phyloP scores from a whole-genome alignment of 2,797 vertebrate species.

The Crenuchus spilurus region DNA sequence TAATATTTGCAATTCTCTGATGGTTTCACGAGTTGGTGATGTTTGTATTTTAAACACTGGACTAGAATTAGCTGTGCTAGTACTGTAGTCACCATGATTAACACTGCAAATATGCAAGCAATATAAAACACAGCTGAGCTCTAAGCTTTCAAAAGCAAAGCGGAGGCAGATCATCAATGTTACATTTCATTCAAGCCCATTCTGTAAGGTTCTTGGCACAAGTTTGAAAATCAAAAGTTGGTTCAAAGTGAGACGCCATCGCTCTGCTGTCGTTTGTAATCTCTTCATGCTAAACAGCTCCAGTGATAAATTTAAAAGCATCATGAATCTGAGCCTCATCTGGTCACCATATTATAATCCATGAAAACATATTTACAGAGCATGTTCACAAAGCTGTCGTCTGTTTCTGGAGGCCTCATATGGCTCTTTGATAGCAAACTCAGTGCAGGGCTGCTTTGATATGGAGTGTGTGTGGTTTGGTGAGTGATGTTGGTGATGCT shows the following conservation, averaged over 20 bases:
- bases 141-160: too few species aligned
- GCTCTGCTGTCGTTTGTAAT: slow-evolving; percentile 11
- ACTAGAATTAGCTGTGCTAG: too few species aligned
- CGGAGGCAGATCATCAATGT: too few species aligned
- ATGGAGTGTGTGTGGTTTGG: slow-evolving; percentile 9
- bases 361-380: neutral
- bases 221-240: neutral
- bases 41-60: too few species aligned
- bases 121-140: too few species aligned
- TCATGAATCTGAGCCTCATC: slow-evolving; percentile 26
- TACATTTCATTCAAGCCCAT: too few species aligned
- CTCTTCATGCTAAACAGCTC: neutral
- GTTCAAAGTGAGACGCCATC: neutral
- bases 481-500: slow-evolving; percentile 20
- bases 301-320: slow-evolving; percentile 6
- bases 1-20: too few species aligned
- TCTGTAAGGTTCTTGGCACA: too few species aligned
- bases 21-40: too few species aligned
- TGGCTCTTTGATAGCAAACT: slow-evolving; percentile 39
- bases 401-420: slow-evolving; percentile 14
- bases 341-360: slow-evolving; percentile 34
- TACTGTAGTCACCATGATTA: too few species aligned
- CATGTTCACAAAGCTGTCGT: slow-evolving; percentile 7
- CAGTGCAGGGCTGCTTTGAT: slow-evolving; percentile 15
- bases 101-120: too few species aligned